Conservation (phyloP, 2,797 vertebrate genomes). For the Hippocampus kuda region DNA sequence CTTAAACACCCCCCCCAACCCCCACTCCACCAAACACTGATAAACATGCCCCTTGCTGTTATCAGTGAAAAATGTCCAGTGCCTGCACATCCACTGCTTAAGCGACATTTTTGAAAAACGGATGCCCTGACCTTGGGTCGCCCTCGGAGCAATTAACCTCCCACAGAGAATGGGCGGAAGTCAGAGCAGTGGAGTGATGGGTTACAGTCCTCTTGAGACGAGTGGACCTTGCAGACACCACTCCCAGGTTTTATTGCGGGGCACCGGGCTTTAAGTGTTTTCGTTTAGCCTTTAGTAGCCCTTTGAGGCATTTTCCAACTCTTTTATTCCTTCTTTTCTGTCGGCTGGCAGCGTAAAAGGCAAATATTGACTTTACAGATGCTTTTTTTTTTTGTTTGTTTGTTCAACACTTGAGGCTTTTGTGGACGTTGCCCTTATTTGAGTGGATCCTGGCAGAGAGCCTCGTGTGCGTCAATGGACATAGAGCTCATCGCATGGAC, state of each 20-base stretch:
- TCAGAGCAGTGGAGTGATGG: conserved; percentile 29
- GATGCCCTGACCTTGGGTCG: conserved; percentile 35
- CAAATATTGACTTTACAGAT: conserved; percentile 57
- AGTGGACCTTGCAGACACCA: conserved; percentile 20
- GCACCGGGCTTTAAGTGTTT: conserved; percentile 30
- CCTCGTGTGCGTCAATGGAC: conserved; percentile 47
- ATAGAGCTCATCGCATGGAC: conserved; percentile 24
- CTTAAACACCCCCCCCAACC: no score
- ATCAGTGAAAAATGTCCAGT: conserved; percentile 28
- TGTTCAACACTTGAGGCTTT: conserved; percentile 43
- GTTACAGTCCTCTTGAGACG: conserved; percentile 36
- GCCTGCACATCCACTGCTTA: conserved; percentile 9
- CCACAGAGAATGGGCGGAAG: conserved; percentile 42
- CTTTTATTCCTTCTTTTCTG: conserved; percentile 34
- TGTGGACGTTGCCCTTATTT: conserved; percentile 33
- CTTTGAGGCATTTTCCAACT: conserved; percentile 25
- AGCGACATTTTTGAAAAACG: conserved; percentile 22
- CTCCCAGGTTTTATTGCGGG: conserved; percentile 28
- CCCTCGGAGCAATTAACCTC: conserved; percentile 43
- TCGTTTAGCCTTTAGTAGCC: conserved; percentile 33
- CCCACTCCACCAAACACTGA: no score
- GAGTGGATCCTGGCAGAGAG: conserved; percentile 42
- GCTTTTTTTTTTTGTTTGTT: conserved; percentile 49
- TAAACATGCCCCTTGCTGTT: not conserved
- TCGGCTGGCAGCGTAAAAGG: conserved; percentile 43